phyloP scores from a whole-genome alignment of 2,797 vertebrate genomes.

The Numenius phaeopus region DNA sequence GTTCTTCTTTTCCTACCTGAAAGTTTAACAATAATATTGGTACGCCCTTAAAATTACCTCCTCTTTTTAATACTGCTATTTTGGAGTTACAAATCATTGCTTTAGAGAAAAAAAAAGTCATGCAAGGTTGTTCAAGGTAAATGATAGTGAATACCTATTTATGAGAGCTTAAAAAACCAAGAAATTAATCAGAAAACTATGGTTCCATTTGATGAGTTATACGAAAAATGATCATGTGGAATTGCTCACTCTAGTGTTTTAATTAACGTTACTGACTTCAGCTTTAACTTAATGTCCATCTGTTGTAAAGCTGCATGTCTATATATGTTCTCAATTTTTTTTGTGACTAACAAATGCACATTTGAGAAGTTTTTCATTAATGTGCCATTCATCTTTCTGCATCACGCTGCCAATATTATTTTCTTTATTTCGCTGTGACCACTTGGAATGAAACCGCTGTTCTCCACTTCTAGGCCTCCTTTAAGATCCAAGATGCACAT shows the following conservation, averaged over 20 bases:
- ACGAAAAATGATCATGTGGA: slow-evolving; percentile 51
- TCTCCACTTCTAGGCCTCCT: not conserved
- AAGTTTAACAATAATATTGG: not conserved
- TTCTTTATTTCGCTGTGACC: slow-evolving; percentile 1
- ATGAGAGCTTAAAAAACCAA: not conserved
- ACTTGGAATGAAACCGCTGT: not conserved
- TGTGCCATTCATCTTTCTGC: slow-evolving; percentile 14
- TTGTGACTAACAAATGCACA: slow-evolving; percentile 45
- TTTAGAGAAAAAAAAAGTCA: not conserved
- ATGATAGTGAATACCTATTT: not conserved
- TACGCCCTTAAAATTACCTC: not conserved
- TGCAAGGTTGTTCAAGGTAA: not conserved
- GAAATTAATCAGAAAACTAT: slow-evolving; percentile 30
- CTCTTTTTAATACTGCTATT: not conserved
- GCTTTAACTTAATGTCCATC: slow-evolving; percentile 43
- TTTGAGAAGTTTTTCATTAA: slow-evolving; percentile 26
- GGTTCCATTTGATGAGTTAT: not conserved
- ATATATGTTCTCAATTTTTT: not conserved
- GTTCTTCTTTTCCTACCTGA: not conserved
- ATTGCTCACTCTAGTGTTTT: slow-evolving; percentile 41
- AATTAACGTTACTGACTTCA: slow-evolving; percentile 52
- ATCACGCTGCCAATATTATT: not conserved
- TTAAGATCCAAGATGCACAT: not conserved
- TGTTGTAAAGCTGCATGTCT: slow-evolving; percentile 5
- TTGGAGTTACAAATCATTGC: not conserved